Percentiles rank a stretch among this genome's conserved stretches.
Conservation (phyloP, 2,797 vertebrate genomes). For the Jordanella pulchra region DNA sequence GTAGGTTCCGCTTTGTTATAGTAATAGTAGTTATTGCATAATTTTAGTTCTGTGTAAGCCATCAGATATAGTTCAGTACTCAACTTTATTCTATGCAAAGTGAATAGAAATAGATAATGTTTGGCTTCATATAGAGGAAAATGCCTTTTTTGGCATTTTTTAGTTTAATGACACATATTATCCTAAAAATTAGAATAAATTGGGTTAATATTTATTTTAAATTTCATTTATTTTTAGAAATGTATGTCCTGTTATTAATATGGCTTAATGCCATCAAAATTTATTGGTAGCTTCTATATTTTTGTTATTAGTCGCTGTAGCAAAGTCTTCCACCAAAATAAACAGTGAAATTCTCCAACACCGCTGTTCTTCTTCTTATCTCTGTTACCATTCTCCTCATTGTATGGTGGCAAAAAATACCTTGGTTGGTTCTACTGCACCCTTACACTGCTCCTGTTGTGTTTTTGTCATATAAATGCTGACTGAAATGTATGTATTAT, state of each 20-base stretch:
- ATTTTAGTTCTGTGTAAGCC: background rate
- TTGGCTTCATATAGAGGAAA: background rate
- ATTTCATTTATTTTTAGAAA: no score
- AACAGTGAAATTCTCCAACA: background rate
- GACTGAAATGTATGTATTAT: no score
- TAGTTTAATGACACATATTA: slow-evolving; percentile 5
- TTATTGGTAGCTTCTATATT: background rate
- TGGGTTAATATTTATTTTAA: background rate
- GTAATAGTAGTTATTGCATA: slow-evolving; percentile 48
- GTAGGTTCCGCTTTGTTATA: slow-evolving; percentile 49
- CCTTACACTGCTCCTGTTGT: background rate
- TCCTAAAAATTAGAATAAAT: slow-evolving; percentile 6
- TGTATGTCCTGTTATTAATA: slow-evolving; percentile 4
- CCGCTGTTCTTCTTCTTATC: background rate
- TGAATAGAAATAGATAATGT: slow-evolving; percentile 1
- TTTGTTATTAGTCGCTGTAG: background rate
- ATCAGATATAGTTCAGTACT: slow-evolving; percentile 11
- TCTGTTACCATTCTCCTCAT: background rate
- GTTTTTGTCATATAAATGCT: background rate
- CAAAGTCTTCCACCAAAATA: background rate
- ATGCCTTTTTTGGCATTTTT: slow-evolving; percentile 6
- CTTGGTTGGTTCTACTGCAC: background rate
- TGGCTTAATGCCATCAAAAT: background rate
- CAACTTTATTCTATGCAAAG: slow-evolving; percentile 20
- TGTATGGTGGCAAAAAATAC: background rate